phyloP scores from a whole-genome alignment of 2,888 invertebrate genomes.

The Microdon myrmicae region DNA sequence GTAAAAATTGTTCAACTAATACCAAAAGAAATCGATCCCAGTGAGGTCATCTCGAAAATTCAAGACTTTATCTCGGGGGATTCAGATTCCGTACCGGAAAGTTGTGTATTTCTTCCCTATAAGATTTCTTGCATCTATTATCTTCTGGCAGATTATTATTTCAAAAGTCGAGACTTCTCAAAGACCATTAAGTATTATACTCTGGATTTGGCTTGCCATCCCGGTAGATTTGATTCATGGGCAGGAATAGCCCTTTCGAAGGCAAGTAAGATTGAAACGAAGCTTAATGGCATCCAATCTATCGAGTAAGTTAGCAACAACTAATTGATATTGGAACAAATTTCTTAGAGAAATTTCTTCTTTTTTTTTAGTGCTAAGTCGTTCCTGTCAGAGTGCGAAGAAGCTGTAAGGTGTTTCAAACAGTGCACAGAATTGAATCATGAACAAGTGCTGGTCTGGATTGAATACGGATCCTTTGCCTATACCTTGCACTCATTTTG shows the following conservation, averaged over 20 bases:
- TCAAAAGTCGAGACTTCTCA: constrained; percentile 83
- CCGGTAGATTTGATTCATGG: constrained; percentile 89
- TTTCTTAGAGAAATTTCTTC: constrained; percentile 2
- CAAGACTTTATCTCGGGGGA: constrained; percentile 76
- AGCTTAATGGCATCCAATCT: constrained; percentile 79
- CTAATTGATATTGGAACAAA: not conserved
- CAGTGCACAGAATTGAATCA: constrained; percentile 81
- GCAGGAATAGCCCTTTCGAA: constrained; percentile 87
- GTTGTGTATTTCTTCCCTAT: constrained; percentile 69
- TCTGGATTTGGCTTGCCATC: constrained; percentile 84
- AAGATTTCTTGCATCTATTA: constrained; percentile 84
- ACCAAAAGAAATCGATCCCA: constrained; percentile 76
- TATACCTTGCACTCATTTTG: constrained; percentile 92
- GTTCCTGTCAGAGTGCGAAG: constrained; percentile 72
- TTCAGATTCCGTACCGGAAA: constrained; percentile 69
- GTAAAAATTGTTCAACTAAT: constrained; percentile 76
- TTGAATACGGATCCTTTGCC: constrained; percentile 90
- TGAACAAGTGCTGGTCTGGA: constrained; percentile 81
- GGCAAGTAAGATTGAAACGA: constrained; percentile 80
- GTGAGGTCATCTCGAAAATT: constrained; percentile 72
- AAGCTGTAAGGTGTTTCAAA: constrained; percentile 83
- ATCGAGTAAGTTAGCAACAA: constrained; percentile 66
- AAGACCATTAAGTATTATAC: constrained; percentile 84
- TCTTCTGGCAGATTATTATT: constrained; percentile 91
- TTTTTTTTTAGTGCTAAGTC: constrained; percentile 37